Percentiles rank a stretch among this genome's conserved stretches.
These are phyloP conservation scores for Isurus oxyrinchus DNA, from an alignment of 2,113 vertebrate genomes.

Conservation along the genomic window DNA sequence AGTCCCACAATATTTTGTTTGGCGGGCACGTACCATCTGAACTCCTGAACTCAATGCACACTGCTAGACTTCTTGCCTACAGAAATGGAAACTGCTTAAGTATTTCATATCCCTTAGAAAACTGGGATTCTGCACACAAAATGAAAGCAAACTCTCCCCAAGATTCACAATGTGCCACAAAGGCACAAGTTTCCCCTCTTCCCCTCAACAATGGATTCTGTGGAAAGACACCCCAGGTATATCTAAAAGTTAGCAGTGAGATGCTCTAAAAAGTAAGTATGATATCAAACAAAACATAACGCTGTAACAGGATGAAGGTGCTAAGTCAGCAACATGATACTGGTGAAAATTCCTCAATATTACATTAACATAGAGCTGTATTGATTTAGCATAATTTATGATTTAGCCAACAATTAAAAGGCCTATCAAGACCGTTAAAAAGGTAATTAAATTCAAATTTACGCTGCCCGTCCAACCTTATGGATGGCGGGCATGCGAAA, in stretches of 20 bases:
- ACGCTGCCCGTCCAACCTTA: too few relatives aligned
- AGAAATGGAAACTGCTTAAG: conserved; percentile 23
- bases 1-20: too few relatives aligned
- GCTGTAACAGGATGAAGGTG: neutral
- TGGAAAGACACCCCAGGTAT: neutral
- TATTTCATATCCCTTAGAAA: neutral
- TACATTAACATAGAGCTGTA: neutral
- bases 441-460: too few relatives aligned
- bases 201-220: neutral
- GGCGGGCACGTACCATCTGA: conserved; percentile 64
- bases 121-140: neutral
- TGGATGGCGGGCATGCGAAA: too few relatives aligned
- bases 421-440: too few relatives aligned
- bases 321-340: neutral
- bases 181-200: neutral
- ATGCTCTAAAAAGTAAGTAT: neutral
- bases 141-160: neutral
- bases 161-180: neutral
- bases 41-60: conserved; percentile 84
- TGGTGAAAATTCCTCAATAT: neutral
- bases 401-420: too few relatives aligned
- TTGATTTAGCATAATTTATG: neutral
- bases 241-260: neutral
- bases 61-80: conserved; percentile 90
- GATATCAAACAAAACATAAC: neutral